These are phyloP conservation scores for Mythimna albipuncta DNA, from an alignment of 2,888 invertebrate genomes.

Conservation along the genomic window DNA sequence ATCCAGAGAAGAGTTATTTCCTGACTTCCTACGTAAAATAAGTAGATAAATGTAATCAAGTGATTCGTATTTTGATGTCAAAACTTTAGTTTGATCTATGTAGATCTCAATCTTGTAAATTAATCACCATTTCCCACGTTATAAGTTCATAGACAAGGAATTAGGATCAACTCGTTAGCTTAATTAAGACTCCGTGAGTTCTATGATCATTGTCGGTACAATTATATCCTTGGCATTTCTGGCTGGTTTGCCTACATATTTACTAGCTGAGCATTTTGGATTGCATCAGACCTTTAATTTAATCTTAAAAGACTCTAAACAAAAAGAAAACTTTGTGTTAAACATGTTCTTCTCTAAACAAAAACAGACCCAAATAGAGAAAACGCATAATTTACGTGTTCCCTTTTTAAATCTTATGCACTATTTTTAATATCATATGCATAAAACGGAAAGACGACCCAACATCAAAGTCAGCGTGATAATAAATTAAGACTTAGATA, in stretches of 20 bases:
- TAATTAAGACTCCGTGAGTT: constrained; percentile 16
- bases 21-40: too few species aligned
- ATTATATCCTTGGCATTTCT: not conserved
- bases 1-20: too few species aligned
- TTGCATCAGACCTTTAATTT: too few species aligned
- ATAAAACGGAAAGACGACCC: constrained; percentile 27
- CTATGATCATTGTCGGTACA: constrained; percentile 2
- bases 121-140: constrained; percentile 10
- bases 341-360: not conserved
- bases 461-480: constrained; percentile 60
- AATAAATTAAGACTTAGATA: constrained; percentile 65
- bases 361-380: not conserved
- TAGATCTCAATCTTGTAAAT: constrained; percentile 23
- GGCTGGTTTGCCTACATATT: not conserved
- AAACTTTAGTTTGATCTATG: too few species aligned
- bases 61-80: too few species aligned
- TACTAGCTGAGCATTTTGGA: not conserved
- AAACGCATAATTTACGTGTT: not conserved
- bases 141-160: constrained; percentile 40
- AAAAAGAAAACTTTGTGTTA: not conserved
- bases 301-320: too few species aligned
- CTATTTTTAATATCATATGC: constrained; percentile 17
- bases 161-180: constrained; percentile 18
- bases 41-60: too few species aligned
- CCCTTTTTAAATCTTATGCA: constrained; percentile 31